Evolutionary conservation across 2,113 vertebrate genomes (phyloP), one percentile per base, ranked within the genome.

Genomic region (Peucedramus taeniatus): DNA sequence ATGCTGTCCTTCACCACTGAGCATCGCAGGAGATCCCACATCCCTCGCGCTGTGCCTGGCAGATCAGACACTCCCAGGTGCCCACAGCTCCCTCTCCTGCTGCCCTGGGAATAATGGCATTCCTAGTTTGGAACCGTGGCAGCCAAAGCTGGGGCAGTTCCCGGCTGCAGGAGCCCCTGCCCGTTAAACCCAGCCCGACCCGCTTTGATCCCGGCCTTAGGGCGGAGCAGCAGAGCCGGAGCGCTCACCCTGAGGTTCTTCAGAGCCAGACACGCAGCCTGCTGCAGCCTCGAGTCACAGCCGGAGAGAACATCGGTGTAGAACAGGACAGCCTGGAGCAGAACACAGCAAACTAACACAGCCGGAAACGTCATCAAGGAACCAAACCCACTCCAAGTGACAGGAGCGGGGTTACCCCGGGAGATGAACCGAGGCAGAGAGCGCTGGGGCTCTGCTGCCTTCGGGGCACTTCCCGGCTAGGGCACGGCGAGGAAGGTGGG

Each of bases 251-350:
- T 97, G 59, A 99, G 98, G 83, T 98, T 98, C 94, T 98, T 98
- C 0, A 99, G 98, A 17, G 99, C 99, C 96, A 99, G 40, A 51
- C 99, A 99, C 0, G 99, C 98, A 4, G 98, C 98, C 72, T 97
- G 98, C 92, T 99, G 99, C 35, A 98, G 93, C 24, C 94, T 96
- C 3, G 89, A 19, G 2, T 99, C 98, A 0, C 81, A 4, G 37
- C 95, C 96, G 1, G 79, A 96, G 83, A 99, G 87, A 85, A 81
- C 95, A 19, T 98, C 98, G 0, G 98, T 99, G 97, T 99, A 99
- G 94, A 98, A 98, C 61, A 99, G 64, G 14, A 99, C 56, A 7
- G 99, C 99, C 99, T 99, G 83, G 7, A 13, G 0, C 15, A 5
- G 4, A 33, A 15, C 0, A 1, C 3, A 11, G 44, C 33, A 15